Conservation (phyloP, 1,140 invertebrate genomes). For the Dolichoris vasculosae region DNA sequence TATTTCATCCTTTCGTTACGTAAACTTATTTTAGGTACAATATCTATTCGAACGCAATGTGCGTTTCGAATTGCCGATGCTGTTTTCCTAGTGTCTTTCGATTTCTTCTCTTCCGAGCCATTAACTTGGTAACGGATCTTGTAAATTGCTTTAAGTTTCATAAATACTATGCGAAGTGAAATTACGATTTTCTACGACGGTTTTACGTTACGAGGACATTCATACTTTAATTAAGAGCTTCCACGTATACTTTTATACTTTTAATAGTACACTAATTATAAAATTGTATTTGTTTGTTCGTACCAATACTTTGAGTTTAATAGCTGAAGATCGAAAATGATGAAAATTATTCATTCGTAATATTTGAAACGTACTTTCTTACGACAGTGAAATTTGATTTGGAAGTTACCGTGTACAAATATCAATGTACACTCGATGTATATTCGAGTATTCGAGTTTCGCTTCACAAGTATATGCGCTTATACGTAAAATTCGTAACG, state of each 20-base stretch:
- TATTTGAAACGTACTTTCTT: background rate
- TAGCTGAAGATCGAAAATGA: background rate
- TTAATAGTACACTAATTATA: too few species aligned
- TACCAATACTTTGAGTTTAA: too few species aligned
- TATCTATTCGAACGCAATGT: too few species aligned
- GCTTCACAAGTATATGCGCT: background rate
- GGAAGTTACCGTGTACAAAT: background rate
- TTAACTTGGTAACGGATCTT: too few species aligned
- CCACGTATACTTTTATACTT: background rate
- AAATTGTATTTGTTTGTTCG: too few species aligned
- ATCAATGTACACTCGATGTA: too few species aligned
- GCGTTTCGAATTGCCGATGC: too few species aligned
- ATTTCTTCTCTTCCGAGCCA: too few species aligned
- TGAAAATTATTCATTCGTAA: background rate
- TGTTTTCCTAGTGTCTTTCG: too few species aligned
- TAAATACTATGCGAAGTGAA: background rate
- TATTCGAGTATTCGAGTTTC: constrained; percentile 24
- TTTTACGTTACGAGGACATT: background rate
- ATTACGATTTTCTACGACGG: background rate
- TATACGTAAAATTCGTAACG: constrained; percentile 29
- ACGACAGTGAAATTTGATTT: background rate
- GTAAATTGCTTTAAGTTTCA: background rate
- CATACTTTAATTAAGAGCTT: background rate
- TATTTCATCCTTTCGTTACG: background rate
- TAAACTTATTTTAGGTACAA: background rate